Percentiles rank a stretch among this genome's conserved stretches.
These are phyloP conservation scores for Tetragnatha versicolor DNA, from an alignment of 1,140 invertebrate genomes.

Conservation along the genomic window DNA sequence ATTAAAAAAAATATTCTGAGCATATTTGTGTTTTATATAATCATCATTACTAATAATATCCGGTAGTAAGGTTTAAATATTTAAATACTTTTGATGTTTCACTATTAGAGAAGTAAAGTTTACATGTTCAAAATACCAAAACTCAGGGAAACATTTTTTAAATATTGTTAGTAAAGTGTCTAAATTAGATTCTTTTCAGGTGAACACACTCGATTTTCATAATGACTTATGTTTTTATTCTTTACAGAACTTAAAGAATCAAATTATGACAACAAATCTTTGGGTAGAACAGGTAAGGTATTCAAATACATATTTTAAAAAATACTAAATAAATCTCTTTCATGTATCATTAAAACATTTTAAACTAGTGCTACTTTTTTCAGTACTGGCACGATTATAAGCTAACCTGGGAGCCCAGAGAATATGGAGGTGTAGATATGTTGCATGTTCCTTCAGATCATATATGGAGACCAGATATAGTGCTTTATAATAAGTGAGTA, in stretches of 20 bases:
- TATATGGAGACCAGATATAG: constrained; percentile 68
- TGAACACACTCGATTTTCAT: too few relatives aligned
- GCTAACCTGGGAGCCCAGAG: constrained; percentile 66
- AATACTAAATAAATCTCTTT: neutral
- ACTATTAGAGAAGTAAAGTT: too few relatives aligned
- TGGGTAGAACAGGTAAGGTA: constrained; percentile 85
- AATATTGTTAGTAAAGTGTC: too few relatives aligned
- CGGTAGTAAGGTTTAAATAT: too few relatives aligned
- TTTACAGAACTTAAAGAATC: constrained; percentile 86
- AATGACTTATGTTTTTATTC: neutral
- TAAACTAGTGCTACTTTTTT: neutral
- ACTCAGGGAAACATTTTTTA: too few relatives aligned
- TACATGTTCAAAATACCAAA: too few relatives aligned
- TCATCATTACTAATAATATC: too few relatives aligned
- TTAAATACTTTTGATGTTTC: too few relatives aligned
- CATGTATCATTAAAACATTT: constrained; percentile 9
- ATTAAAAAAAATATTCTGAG: too few relatives aligned
- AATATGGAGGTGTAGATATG: constrained; percentile 68
- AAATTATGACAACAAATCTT: constrained; percentile 91
- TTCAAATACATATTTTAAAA: neutral
- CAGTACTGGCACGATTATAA: constrained; percentile 67
- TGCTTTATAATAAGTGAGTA: constrained; percentile 66
- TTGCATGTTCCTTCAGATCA: constrained; percentile 68
- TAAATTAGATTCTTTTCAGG: too few relatives aligned
- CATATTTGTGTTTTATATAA: too few relatives aligned